Percentiles rank a stretch among this genome's conserved stretches.
These are phyloP conservation scores for Rugalucina vietnamica DNA, from an alignment of 2,888 invertebrate species.

Conservation along the genomic window DNA sequence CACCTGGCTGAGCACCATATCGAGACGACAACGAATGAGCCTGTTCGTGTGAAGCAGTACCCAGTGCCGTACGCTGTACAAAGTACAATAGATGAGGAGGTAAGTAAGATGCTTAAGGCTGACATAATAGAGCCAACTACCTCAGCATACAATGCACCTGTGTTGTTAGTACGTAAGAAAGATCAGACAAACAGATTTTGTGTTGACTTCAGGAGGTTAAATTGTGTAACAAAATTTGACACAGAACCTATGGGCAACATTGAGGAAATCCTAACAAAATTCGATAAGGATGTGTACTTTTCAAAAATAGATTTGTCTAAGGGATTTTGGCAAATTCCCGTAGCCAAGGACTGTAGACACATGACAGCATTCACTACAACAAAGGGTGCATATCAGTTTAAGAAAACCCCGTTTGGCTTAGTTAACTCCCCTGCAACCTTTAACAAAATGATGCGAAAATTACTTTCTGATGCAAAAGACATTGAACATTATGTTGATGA, in stretches of 20 bases:
- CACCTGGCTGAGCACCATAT: not conserved
- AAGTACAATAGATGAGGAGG: not conserved
- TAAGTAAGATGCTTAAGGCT: not conserved
- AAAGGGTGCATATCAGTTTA: not conserved
- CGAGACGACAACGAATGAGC: not conserved
- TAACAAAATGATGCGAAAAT: too few relatives aligned
- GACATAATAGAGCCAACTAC: not conserved
- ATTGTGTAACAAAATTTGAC: not conserved
- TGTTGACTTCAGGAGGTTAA: not conserved
- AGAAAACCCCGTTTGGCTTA: too few relatives aligned
- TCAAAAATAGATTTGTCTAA: not conserved
- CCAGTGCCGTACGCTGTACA: not conserved
- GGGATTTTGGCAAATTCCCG: not conserved
- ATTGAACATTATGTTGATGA: too few relatives aligned
- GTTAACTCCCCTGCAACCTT: too few relatives aligned
- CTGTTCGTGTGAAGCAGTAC: not conserved
- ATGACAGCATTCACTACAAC: not conserved
- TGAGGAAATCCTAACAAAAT: not conserved
- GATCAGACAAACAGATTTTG: not conserved
- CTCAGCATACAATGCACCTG: not conserved
- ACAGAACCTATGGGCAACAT: conserved; percentile 6
- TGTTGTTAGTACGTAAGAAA: not conserved
- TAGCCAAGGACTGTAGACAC: not conserved
- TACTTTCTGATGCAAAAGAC: too few relatives aligned
- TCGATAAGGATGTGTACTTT: not conserved